Conservation (phyloP, 2,888 invertebrate genomes). For the Drosophila falleni region DNA sequence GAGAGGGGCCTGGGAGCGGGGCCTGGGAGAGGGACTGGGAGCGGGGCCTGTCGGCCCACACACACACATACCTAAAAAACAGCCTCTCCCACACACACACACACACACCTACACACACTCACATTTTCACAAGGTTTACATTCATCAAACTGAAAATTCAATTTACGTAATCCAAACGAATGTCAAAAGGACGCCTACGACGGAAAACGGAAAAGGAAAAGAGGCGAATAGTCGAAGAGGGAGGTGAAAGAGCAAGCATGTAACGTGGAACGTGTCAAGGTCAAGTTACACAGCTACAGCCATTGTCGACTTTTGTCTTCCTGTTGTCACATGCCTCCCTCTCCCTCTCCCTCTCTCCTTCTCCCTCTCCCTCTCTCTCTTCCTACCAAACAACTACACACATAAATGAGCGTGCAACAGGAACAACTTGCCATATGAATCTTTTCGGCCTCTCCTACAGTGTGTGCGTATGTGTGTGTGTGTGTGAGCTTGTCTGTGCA, state of each 20-base stretch:
- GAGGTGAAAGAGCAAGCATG: not conserved
- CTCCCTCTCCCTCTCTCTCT: not conserved
- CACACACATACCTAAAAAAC: constrained; percentile 14
- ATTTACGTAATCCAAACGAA: constrained; percentile 76
- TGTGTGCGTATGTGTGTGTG: constrained; percentile 2
- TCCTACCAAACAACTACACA: not conserved
- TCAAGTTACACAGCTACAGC: constrained; percentile 71
- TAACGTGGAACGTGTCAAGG: constrained; percentile 62
- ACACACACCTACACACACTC: constrained; percentile 19
- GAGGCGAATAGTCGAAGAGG: not conserved
- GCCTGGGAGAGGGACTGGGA: too few relatives aligned
- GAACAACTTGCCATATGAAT: constrained; percentile 45
- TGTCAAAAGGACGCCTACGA: constrained; percentile 57
- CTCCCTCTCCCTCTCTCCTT: not conserved
- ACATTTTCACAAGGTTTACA: constrained; percentile 58
- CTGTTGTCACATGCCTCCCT: constrained; percentile 25
- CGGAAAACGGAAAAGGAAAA: not conserved
- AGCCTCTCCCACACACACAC: constrained; percentile 2
- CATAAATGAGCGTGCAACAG: constrained; percentile 63
- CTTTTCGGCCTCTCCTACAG: constrained; percentile 6
- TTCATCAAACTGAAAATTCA: constrained; percentile 78
- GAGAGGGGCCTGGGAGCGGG: too few relatives aligned
- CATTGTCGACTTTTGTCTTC: constrained; percentile 70
- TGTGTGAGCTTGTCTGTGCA: constrained; percentile 5
- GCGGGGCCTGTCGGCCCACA: too few relatives aligned